Percentiles rank a stretch among this genome's conserved stretches.
Evolutionary conservation across 2,113 vertebrate species (phyloP).

Genomic region (Podocnemis expansa): DNA sequence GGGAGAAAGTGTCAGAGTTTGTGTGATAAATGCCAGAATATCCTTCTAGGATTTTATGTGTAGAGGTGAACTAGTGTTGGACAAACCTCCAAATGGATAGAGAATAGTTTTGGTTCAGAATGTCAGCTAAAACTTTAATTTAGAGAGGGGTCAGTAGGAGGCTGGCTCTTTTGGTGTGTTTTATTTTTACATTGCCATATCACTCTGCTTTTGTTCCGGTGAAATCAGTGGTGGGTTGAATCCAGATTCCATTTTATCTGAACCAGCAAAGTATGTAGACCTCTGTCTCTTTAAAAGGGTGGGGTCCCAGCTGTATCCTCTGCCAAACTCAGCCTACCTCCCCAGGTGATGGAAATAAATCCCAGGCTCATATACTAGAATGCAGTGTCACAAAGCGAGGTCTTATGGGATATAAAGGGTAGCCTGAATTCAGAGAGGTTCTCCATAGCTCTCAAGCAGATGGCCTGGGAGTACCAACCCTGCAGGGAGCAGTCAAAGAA

Average conservation of each 20-base stretch:
- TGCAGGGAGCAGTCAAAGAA: background rate
- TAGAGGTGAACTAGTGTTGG: background rate
- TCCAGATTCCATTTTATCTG: background rate
- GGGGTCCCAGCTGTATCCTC: background rate
- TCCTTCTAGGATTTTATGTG: background rate
- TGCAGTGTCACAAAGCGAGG: background rate
- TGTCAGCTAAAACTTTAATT: background rate
- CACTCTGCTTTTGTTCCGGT: background rate
- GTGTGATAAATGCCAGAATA: background rate
- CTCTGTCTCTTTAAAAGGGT: background rate
- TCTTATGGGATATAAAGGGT: background rate
- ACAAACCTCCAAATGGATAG: background rate
- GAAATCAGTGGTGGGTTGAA: background rate
- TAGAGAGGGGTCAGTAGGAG: background rate
- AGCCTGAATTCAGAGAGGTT: background rate
- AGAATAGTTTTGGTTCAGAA: background rate
- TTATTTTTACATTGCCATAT: background rate
- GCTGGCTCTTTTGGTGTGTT: background rate
- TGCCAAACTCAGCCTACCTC: background rate
- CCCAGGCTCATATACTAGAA: background rate
- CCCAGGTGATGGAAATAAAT: background rate
- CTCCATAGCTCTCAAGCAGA: conserved; percentile 10
- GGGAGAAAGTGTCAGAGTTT: background rate
- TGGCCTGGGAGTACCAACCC: background rate
- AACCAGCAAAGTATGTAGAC: background rate